Base-by-base conservation (phyloP, 2,888 invertebrate species). In the Trachelus iudaicus region DNA sequence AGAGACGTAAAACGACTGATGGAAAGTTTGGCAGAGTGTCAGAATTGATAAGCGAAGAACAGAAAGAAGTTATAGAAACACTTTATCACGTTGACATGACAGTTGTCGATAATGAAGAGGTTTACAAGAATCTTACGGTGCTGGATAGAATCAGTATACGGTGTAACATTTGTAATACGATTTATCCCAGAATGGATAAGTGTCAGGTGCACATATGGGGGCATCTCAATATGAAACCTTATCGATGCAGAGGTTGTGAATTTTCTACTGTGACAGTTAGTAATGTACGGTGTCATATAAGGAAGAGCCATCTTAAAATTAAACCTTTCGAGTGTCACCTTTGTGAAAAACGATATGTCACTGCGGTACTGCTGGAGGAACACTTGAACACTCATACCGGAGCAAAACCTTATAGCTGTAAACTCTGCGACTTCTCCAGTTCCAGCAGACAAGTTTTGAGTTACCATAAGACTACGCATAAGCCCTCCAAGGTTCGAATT, bases 171-270 rank as follows among this genome's bases (percentile, higher is more conserved):
- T 90, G 90, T 73, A 80, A 81, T 4, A 76, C 76, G 0, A 76
- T 82, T 37, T 90, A 89, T 76, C 80, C 81, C 1, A 81, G 90
- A 35, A 81, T 87, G 77, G 89, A 90, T 69, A 90, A 90, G 75
- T 90, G 89, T 37, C 85, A 87, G 78, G 89, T 90, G 3, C 90
- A 90, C 73, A 82, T 90, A 23, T 89, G 89, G 89, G 83, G 87
- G 13, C 90, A 90, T 75, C 80, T 90, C 6, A 84, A 87, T 3
- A 90, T 90, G 86, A 89, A 86, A 78, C 90, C 90, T 0, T 90
- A 86, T 78, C 82, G 86, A 30, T 90, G 90, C 77, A 87, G 79
- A 73, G 83, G 80, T 0, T 90, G 90, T 73, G 83, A 86, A 12
- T 90, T 89, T 69, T 76, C 88, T 3, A 90, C 90, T 0, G 86